phyloP scores from a whole-genome alignment of 2,113 vertebrate genomes.

The Platysternon megacephalum region DNA sequence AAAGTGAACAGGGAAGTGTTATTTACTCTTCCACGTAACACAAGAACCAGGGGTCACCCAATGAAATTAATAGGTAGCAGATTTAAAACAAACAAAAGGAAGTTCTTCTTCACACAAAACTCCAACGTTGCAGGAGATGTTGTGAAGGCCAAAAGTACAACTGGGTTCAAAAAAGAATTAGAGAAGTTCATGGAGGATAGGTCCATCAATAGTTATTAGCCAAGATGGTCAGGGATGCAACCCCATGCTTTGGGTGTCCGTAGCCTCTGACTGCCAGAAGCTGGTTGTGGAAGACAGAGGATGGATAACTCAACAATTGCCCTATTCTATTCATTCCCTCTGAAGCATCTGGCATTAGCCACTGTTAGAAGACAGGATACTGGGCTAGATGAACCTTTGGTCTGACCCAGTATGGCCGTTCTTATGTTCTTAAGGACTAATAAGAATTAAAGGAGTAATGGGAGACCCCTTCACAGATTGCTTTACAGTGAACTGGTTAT shows the following conservation, averaged over 20 bases:
- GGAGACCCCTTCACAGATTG: not conserved
- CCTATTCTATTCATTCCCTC: not conserved
- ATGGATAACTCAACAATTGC: not conserved
- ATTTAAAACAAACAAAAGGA: not conserved
- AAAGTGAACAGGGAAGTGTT: not conserved
- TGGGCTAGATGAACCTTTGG: not conserved
- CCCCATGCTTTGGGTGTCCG: not conserved
- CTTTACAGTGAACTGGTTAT: not conserved
- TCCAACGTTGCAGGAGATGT: not conserved
- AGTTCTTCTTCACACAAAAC: not conserved
- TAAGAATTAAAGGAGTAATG: not conserved
- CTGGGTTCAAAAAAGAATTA: not conserved
- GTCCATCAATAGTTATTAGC: too few species aligned
- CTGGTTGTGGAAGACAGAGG: not conserved
- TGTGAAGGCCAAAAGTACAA: not conserved
- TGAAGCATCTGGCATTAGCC: not conserved
- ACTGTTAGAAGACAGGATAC: not conserved
- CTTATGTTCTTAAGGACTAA: not conserved
- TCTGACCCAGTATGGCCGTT: not conserved
- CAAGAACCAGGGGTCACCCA: not conserved
- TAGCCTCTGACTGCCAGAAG: not conserved
- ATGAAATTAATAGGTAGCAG: not conserved
- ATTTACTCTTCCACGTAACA: not conserved
- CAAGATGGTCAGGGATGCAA: not conserved
- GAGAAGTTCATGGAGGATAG: too few species aligned